A percentile compares a stretch with the other conserved stretches of the same genome.
These are phyloP conservation scores for Chelonus insularis DNA, from an alignment of 1,140 invertebrate genomes.

Conservation along the genomic window DNA sequence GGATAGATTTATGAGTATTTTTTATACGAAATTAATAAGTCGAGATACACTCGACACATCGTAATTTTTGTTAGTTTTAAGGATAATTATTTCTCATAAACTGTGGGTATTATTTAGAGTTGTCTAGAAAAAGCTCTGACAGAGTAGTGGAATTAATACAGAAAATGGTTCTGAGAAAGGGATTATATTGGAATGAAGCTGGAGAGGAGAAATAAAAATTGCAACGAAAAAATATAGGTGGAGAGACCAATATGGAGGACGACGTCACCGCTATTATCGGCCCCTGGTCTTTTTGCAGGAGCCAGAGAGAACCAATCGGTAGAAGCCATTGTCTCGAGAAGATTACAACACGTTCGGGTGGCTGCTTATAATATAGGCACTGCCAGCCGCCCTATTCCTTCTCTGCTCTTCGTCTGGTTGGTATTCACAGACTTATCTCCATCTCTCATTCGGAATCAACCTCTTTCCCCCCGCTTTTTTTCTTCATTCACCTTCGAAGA, in stretches of 20 bases:
- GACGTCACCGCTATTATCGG: slow-evolving; percentile 54
- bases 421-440: slow-evolving; percentile 25
- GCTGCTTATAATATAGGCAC: slow-evolving; percentile 56
- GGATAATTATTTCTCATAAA: too few species aligned
- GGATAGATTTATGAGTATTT: too few species aligned
- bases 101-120: too few species aligned
- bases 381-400: slow-evolving; percentile 30
- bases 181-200: not conserved
- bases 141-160: too few species aligned
- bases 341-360: slow-evolving; percentile 57
- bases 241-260: slow-evolving; percentile 29
- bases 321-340: slow-evolving; percentile 57
- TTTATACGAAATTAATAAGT: too few species aligned
- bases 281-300: slow-evolving; percentile 50
- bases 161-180: too few species aligned
- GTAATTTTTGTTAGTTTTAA: too few species aligned
- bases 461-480: slow-evolving; percentile 9
- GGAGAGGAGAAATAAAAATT: slow-evolving; percentile 16
- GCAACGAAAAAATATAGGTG: slow-evolving; percentile 23
- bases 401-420: slow-evolving; percentile 22
- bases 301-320: slow-evolving; percentile 36
- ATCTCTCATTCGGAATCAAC: slow-evolving; percentile 22
- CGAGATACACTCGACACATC: too few species aligned
- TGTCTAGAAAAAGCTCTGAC: too few species aligned
- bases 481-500: slow-evolving; percentile 29